Conservation (phyloP, 2,113 vertebrate genomes). For the Emberiza fucata region DNA sequence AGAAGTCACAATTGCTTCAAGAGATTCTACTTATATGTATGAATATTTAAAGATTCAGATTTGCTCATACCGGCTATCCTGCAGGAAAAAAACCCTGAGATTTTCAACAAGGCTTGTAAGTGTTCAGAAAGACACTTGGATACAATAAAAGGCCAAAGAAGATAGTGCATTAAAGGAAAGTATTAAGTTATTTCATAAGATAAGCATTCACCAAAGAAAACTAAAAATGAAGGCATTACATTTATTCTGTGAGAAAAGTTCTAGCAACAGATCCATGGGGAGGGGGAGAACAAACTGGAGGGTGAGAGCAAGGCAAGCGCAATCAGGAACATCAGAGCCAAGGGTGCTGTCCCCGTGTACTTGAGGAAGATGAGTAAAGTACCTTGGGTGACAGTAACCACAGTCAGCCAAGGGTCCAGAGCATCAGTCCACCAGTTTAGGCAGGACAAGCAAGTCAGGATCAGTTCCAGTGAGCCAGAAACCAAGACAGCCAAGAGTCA, state of each 20-base stretch:
- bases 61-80: not conserved
- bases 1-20: not conserved
- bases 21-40: not conserved
- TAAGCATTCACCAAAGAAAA: not conserved
- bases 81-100: not conserved
- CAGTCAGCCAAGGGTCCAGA: not conserved
- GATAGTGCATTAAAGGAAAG: not conserved
- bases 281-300: not conserved
- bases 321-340: not conserved
- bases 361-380: not conserved
- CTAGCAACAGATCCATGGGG: not conserved
- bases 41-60: not conserved
- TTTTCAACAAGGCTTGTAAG: not conserved
- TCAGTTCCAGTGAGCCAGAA: not conserved
- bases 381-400: not conserved
- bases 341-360: not conserved
- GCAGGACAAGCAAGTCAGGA: not conserved
- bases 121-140: not conserved
- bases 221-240: not conserved
- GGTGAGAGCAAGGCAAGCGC: not conserved
- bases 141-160: not conserved
- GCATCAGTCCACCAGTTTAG: not conserved
- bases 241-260: not conserved
- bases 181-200: not conserved
- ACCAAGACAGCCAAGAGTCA: not conserved